phyloP scores from a whole-genome alignment of 1,140 invertebrate genomes.

The Formica selysi region DNA sequence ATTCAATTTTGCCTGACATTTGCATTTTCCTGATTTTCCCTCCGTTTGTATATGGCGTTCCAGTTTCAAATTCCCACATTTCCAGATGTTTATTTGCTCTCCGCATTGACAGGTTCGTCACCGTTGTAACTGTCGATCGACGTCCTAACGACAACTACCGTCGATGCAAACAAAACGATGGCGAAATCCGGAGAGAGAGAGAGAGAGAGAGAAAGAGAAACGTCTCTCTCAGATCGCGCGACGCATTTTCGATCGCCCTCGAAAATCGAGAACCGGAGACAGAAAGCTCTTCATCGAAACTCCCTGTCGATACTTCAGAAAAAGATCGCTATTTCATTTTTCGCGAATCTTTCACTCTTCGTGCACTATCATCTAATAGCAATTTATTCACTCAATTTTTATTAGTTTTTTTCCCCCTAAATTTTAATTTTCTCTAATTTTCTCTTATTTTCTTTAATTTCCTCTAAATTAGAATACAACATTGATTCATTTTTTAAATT shows the following conservation, averaged over 20 bases:
- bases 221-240: conserved; percentile 34
- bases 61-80: conserved; percentile 61
- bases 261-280: conserved; percentile 50
- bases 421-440: not conserved
- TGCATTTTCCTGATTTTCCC: conserved; percentile 51
- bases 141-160: conserved; percentile 56
- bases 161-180: conserved; percentile 51
- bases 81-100: conserved; percentile 66
- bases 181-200: conserved; percentile 41
- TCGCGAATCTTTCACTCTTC: conserved; percentile 13
- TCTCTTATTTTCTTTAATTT: not conserved
- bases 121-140: conserved; percentile 70
- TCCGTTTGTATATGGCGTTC: conserved; percentile 42
- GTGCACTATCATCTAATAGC: not conserved
- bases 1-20: conserved; percentile 38
- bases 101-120: conserved; percentile 70
- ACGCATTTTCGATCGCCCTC: conserved; percentile 53
- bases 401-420: not conserved
- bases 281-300: conserved; percentile 43
- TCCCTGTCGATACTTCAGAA: conserved; percentile 41
- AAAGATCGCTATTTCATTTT: conserved; percentile 40
- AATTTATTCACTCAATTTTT: not conserved
- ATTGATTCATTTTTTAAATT: not conserved
- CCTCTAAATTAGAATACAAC: not conserved
- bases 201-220: conserved; percentile 1